Base-by-base conservation (phyloP, 2,888 invertebrate species). In the Liodrosophila aerea region DNA sequence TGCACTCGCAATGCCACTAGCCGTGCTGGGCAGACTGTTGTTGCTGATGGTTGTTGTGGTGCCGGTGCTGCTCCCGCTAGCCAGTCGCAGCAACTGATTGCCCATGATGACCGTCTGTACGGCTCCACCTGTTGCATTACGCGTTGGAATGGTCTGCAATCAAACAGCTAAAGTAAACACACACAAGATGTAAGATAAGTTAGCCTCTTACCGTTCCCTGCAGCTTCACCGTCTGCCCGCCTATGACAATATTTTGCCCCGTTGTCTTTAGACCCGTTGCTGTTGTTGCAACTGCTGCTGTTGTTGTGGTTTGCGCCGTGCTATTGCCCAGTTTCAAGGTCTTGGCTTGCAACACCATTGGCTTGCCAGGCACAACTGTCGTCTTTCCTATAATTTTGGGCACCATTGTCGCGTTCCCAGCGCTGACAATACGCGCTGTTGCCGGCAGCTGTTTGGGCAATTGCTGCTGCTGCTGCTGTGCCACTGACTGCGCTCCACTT, bases 301-400 rank as follows among this genome's bases (percentile, higher is more conserved):
- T 36, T 9, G 64, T 37, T 8, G 62, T 44, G 1, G 47, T 46
- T 4, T 91, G 91, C 1, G 91, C 89, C 64, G 91, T 87, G 12
- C 91, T 16, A n/a, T 16, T 54, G 29, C 82, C 73, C 36, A 66
- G 47, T 4, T 81, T 81, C 0, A 81, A 18, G 0, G 80, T 62
- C 49, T 80, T 80, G 30, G 85, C 83, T 11, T 83, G 73, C 15
- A 82, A 31, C 13, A 82, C 47, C 31, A 82, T 7, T 1, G 76
- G 85, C 41, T 82, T 82, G 9, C 85, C 85, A 9, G 81, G 72
- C 41, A 85, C 51, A 50, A 82, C 73, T 0, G 84, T 78, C 0
- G 83, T 77, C 61, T 89, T 88, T 30, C 88, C 87, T n/a, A 89
- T 73, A 8, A 92, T 89, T 80, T 91, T 92, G 0, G 92, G 76